Evolutionary conservation across 2,113 vertebrate genomes (phyloP).

Genomic region (Pelobates fuscus): DNA sequence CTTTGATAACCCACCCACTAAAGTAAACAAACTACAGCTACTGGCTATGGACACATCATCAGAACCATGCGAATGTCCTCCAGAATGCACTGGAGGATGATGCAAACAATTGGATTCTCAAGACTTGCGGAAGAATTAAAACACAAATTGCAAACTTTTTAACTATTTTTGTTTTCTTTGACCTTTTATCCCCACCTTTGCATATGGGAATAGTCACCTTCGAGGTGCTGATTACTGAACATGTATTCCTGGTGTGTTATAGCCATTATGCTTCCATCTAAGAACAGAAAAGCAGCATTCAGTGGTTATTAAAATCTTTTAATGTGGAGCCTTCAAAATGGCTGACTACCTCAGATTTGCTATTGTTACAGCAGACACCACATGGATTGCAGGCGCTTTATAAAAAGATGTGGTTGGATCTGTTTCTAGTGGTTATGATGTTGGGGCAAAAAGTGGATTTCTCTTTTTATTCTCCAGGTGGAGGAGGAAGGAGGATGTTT

Average conservation of each 20-base stretch:
- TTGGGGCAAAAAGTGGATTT: slow-evolving; percentile 35
- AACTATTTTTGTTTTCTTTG: slow-evolving; percentile 16
- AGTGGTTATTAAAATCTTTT: slow-evolving; percentile 79
- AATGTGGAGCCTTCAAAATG: slow-evolving; percentile 79
- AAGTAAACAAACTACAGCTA: slow-evolving; percentile 79
- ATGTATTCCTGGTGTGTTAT: slow-evolving; percentile 66
- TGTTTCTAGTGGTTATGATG: slow-evolving; percentile 70
- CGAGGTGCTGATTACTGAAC: slow-evolving; percentile 60
- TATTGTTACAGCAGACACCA: slow-evolving; percentile 82
- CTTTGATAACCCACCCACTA: slow-evolving; percentile 69
- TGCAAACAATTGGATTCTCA: slow-evolving; percentile 60
- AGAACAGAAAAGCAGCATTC: slow-evolving; percentile 62
- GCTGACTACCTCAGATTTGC: slow-evolving; percentile 88
- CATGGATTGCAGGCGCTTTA: slow-evolving; percentile 79
- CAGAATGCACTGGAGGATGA: slow-evolving; percentile 69
- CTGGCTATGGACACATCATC: slow-evolving; percentile 65
- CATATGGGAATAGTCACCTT: slow-evolving; percentile 66
- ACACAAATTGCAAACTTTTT: slow-evolving; percentile 53
- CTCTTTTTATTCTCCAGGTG: too few species aligned
- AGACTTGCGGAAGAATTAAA: slow-evolving; percentile 44
- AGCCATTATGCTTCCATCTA: slow-evolving; percentile 55
- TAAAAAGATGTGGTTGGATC: slow-evolving; percentile 69
- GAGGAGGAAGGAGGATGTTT: slow-evolving; percentile 3
- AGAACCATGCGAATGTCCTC: slow-evolving; percentile 69
- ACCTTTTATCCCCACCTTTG: slow-evolving; percentile 68